These are phyloP conservation scores for Drosophila phalerata DNA, from an alignment of 2,888 invertebrate species.

Conservation along the genomic window DNA sequence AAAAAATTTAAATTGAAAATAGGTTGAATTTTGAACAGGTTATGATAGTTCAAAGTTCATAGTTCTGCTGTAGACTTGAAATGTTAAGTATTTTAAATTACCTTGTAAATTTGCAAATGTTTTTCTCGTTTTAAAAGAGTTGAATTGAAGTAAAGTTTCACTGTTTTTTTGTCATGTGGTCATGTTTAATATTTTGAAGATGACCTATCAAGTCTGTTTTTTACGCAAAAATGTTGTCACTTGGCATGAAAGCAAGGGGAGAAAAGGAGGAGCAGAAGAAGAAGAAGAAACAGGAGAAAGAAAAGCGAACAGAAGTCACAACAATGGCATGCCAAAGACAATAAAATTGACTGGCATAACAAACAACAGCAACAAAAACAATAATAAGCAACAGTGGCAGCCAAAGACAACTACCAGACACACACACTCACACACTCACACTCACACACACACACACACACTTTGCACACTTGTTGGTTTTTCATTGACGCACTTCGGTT, in stretches of 20 bases:
- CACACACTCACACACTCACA: constrained; percentile 20
- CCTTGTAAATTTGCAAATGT: too few species aligned
- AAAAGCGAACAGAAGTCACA: constrained; percentile 39
- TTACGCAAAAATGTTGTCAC: constrained; percentile 13
- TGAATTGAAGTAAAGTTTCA: too few species aligned
- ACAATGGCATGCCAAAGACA: constrained; percentile 65
- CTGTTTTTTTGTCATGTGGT: too few species aligned
- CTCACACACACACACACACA: constrained; percentile 12
- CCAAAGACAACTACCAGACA: constrained; percentile 45
- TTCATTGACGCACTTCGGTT: constrained; percentile 68
- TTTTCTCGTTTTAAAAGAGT: too few species aligned
- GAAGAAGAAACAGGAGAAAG: background rate
- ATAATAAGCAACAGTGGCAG: constrained; percentile 29
- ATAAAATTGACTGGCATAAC: constrained; percentile 65
- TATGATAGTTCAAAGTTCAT: too few species aligned
- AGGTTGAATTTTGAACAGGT: background rate
- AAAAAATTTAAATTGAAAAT: too few species aligned
- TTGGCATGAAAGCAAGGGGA: too few species aligned
- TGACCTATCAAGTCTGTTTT: constrained; percentile 15
- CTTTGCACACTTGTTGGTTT: constrained; percentile 65
- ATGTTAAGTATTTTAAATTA: too few species aligned
- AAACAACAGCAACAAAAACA: constrained; percentile 44
- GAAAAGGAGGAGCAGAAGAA: background rate
- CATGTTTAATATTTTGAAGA: constrained; percentile 1
- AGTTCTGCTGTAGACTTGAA: too few species aligned